Evolutionary conservation across 2,888 invertebrate genomes (phyloP).

Genomic region (Drosophila putrida): DNA sequence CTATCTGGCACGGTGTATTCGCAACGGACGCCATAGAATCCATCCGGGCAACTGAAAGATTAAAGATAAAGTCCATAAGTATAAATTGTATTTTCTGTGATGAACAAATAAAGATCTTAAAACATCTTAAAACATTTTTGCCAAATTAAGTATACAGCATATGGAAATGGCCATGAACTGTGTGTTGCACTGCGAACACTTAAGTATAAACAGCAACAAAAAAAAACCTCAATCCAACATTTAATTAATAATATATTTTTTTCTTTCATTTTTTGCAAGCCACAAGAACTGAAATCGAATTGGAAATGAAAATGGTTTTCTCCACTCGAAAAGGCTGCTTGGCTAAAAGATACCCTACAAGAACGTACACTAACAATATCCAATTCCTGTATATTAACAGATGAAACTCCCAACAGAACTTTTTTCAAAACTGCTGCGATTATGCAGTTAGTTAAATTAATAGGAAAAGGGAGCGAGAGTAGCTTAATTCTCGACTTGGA

Average conservation of each 20-base stretch:
- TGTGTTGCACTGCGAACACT: slow-evolving; percentile 45
- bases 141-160: slow-evolving; percentile 24
- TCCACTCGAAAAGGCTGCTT: slow-evolving; percentile 9
- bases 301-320: slow-evolving; percentile 51
- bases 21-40: slow-evolving; percentile 84
- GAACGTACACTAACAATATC: too few relatives aligned
- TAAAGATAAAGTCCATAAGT: slow-evolving; percentile 49
- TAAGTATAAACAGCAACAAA: slow-evolving; percentile 36
- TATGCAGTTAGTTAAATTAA: background rate
- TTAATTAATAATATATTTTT: slow-evolving; percentile 41
- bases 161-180: slow-evolving; percentile 67
- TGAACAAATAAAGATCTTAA: slow-evolving; percentile 28
- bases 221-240: slow-evolving; percentile 18
- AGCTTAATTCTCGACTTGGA: too few relatives aligned
- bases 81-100: slow-evolving; percentile 25
- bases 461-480: background rate
- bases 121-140: slow-evolving; percentile 28
- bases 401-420: too few relatives aligned
- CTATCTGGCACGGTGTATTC: slow-evolving; percentile 84
- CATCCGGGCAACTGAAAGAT: slow-evolving; percentile 84
- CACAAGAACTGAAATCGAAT: slow-evolving; percentile 22
- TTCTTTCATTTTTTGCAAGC: slow-evolving; percentile 32
- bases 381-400: too few relatives aligned
- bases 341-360: slow-evolving; percentile 5
- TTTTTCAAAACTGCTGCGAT: too few relatives aligned